phyloP scores from a whole-genome alignment of 2,888 invertebrate genomes.

The Pammene aurita region DNA sequence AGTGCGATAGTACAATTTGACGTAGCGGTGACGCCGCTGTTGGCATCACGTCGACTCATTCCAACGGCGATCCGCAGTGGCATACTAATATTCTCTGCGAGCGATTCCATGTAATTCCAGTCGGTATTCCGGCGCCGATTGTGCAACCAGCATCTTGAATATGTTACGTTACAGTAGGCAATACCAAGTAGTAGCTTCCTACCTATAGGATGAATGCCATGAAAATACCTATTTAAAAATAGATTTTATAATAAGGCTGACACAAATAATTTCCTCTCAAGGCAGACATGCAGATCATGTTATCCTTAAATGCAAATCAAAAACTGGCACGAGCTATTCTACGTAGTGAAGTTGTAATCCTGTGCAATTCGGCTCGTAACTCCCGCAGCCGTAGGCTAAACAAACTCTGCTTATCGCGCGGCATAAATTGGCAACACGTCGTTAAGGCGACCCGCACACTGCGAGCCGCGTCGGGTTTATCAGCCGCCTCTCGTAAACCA shows the following conservation, averaged over 20 bases:
- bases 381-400: slow-evolving; percentile 72
- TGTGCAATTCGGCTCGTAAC: slow-evolving; percentile 65
- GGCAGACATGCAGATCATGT: neutral
- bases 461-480: slow-evolving; percentile 71
- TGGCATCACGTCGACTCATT: slow-evolving; percentile 77
- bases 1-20: slow-evolving; percentile 70
- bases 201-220: slow-evolving; percentile 46
- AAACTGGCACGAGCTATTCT: slow-evolving; percentile 40
- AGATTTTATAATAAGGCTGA: neutral
- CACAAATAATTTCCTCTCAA: slow-evolving; percentile 7
- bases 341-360: slow-evolving; percentile 52
- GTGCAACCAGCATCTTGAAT: slow-evolving; percentile 75
- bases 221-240: neutral
- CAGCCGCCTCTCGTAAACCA: slow-evolving; percentile 79
- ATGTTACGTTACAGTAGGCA: slow-evolving; percentile 62
- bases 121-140: slow-evolving; percentile 67
- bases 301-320: neutral
- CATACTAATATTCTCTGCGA: slow-evolving; percentile 79
- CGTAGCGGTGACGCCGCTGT: slow-evolving; percentile 59
- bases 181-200: slow-evolving; percentile 47
- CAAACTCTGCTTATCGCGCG: slow-evolving; percentile 80
- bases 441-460: slow-evolving; percentile 77
- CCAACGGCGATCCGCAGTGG: slow-evolving; percentile 72
- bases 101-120: slow-evolving; percentile 76
- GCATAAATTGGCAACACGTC: slow-evolving; percentile 83